Evolutionary conservation across 92 coral and sea anemone genomes (phyloP), one percentile per base, ranked within the genome.

Genomic region (Parazoanthus atlanticus): DNA sequence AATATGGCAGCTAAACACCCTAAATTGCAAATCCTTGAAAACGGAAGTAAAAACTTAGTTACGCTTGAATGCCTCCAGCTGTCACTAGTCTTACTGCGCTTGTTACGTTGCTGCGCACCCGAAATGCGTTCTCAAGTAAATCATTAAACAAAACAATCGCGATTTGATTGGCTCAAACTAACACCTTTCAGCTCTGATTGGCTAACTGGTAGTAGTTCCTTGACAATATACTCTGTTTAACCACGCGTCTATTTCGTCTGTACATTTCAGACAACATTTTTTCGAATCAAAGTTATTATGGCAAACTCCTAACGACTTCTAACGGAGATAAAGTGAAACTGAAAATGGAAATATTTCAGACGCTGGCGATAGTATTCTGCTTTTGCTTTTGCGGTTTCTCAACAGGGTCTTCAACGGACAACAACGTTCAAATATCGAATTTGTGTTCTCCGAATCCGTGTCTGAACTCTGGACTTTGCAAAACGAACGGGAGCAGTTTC

Each of bases 391-490:
- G 80, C 34, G 92, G 29, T 36, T 75, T 79, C 56, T 72, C 28
- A 23, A 54, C 72, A 19, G 52, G 46, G 30, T 70, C 86, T 54
- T 58, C 71, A 78, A 74, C 86, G 30, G 70, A 52, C 36, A 46
- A 34, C 17, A 90, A 71, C 47, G 85, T 89, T 34, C 88, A 23
- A 23, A 40, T 43, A 30, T 54, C 89, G 73, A 83, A 90, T 85
- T 94, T 93, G 33, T 97, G 99, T 88, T 90, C 95, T 34, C 94
- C 97, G 33, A 90, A 94, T 66, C 99, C 98, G n/a, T 97, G 99
- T 79, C 92, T 76, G 78, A 97, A 97, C 90, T 93, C 85, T 17
- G 99, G 99, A 33, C 31, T 90, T 64, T 97, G 99, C 61, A 77
- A 88, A 30, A 49, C 91, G 58, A 90, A 89, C 34, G 94, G 94